These are phyloP conservation scores for Lota lota DNA, from an alignment of 2,113 vertebrate genomes.

Conservation along the genomic window DNA sequence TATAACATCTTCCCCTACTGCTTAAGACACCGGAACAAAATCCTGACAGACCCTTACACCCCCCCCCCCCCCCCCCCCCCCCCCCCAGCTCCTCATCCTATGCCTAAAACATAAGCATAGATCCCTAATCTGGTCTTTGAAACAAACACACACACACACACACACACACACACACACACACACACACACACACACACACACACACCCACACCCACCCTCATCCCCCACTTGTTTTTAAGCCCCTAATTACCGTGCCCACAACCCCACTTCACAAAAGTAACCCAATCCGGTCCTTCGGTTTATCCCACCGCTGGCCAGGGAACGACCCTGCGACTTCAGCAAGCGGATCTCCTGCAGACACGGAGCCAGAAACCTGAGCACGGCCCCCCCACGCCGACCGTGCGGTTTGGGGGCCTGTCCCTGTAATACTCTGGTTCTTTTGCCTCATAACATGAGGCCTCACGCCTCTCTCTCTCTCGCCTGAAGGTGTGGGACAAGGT, in stretches of 20 bases:
- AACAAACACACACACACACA: not conserved
- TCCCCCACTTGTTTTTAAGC: not conserved
- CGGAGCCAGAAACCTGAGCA: constrained; percentile 35
- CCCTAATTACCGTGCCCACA: not conserved
- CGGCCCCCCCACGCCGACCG: too few species aligned
- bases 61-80: too few species aligned
- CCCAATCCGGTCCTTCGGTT: constrained; percentile 6
- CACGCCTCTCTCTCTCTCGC: too few species aligned
- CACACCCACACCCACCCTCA: not conserved
- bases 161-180: not conserved
- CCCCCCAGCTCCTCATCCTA: too few species aligned
- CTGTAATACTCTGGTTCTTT: too few species aligned
- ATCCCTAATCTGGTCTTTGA: not conserved
- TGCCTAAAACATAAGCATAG: too few species aligned
- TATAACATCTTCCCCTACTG: constrained; percentile 7
- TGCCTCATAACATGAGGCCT: too few species aligned
- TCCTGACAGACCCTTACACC: constrained; percentile 11
- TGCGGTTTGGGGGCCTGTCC: too few species aligned
- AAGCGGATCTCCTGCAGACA: constrained; percentile 8
- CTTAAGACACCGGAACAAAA: constrained; percentile 35
- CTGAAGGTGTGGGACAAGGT: too few species aligned
- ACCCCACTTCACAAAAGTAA: constrained; percentile 26
- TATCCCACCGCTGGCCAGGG: constrained; percentile 22
- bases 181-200: not conserved
- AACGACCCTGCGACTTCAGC: not conserved